These are phyloP conservation scores for Odontocolon sp. DNA, from an alignment of 2,888 invertebrate genomes.

Conservation along the genomic window DNA sequence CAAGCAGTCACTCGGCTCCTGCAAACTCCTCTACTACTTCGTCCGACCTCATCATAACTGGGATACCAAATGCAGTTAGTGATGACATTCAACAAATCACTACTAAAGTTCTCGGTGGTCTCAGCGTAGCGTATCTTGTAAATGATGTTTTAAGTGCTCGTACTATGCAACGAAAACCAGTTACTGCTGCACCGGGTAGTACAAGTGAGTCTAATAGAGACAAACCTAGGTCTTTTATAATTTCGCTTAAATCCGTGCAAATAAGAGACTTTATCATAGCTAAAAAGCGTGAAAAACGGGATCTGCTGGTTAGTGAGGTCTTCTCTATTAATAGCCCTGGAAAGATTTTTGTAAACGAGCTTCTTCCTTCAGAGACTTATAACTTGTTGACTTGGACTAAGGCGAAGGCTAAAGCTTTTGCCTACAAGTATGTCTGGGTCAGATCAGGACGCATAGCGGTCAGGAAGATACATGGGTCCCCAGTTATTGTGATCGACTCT, in stretches of 20 bases:
- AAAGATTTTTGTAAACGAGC: not conserved
- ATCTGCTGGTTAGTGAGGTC: not conserved
- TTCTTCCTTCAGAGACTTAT: not conserved
- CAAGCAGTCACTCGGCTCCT: not conserved
- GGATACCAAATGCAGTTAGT: not conserved
- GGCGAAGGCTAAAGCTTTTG: not conserved
- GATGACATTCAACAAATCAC: not conserved
- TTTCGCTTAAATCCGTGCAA: not conserved
- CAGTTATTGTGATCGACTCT: not conserved
- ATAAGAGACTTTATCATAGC: not conserved
- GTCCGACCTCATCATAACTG: not conserved
- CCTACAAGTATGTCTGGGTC: constrained; percentile 11
- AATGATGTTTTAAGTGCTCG: not conserved
- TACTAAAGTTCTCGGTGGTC: not conserved
- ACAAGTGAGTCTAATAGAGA: not conserved
- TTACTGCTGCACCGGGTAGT: too few relatives aligned
- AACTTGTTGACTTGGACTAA: not conserved
- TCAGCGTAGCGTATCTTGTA: not conserved
- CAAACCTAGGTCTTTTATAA: not conserved
- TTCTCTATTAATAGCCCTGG: not conserved
- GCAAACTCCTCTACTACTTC: too few relatives aligned
- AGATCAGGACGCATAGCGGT: not conserved
- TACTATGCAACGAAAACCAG: not conserved
- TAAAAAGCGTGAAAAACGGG: not conserved
- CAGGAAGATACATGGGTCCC: not conserved